Conservation (phyloP, 1,140 invertebrate species). For the Zaprionus gabonicus region DNA sequence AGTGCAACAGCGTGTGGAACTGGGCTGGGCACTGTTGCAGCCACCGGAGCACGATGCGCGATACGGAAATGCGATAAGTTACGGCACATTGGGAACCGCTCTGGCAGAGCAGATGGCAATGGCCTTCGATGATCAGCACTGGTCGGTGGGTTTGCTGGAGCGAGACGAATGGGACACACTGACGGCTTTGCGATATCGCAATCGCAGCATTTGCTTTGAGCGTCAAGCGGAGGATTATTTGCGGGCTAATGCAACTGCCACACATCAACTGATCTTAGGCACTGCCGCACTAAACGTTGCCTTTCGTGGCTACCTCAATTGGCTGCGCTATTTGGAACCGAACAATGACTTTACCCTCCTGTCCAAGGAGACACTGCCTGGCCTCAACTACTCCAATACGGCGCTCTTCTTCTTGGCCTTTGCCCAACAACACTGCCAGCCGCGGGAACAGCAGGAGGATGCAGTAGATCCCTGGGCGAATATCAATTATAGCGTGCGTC, state of each 20-base stretch:
- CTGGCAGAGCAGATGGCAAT: slow-evolving; percentile 97
- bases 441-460: slow-evolving; percentile 2
- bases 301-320: slow-evolving; percentile 85
- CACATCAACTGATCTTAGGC: slow-evolving; percentile 89
- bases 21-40: slow-evolving; percentile 97
- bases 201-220: slow-evolving; percentile 94
- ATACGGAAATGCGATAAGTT: slow-evolving; percentile 95
- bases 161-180: slow-evolving; percentile 95
- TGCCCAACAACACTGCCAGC: slow-evolving; percentile 85
- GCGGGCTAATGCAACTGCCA: slow-evolving; percentile 86
- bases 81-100: slow-evolving; percentile 96
- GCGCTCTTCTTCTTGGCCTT: slow-evolving; percentile 91
- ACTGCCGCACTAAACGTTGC: slow-evolving; percentile 87
- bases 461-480: slow-evolving; percentile 65
- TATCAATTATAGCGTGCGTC: slow-evolving; percentile 48
- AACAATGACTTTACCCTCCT: slow-evolving; percentile 63
- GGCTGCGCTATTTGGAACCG: slow-evolving; percentile 68
- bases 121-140: slow-evolving; percentile 98
- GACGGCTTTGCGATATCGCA: slow-evolving; percentile 94
- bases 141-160: slow-evolving; percentile 90
- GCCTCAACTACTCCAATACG: slow-evolving; percentile 71
- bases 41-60: slow-evolving; percentile 95
- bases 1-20: slow-evolving; percentile 97
- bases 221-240: slow-evolving; percentile 91
- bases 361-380: slow-evolving; percentile 66